These are phyloP conservation scores for Acrobasis consociella DNA, from an alignment of 2,888 invertebrate species.

Conservation along the genomic window DNA sequence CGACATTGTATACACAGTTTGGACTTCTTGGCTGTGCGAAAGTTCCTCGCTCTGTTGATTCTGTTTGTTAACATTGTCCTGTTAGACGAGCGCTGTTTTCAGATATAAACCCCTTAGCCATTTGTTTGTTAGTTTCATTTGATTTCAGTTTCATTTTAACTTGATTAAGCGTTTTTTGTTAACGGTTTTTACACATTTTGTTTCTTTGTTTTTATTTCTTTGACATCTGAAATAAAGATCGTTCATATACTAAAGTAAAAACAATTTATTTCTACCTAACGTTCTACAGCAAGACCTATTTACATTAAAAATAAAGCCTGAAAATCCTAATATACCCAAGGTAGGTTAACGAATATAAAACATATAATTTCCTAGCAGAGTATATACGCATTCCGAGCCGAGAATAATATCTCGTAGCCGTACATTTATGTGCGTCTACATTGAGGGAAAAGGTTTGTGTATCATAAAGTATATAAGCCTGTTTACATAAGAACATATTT, in stretches of 20 bases:
- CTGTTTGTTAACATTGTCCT: conserved; percentile 69
- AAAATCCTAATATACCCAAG: background rate
- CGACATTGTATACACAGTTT: conserved; percentile 72
- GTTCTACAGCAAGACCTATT: no score
- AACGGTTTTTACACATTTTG: background rate
- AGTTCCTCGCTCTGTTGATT: conserved; percentile 70
- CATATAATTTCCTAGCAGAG: background rate
- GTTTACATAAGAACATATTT: conserved; percentile 74
- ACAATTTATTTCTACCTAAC: no score
- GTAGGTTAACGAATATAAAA: background rate
- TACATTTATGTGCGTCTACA: conserved; percentile 32
- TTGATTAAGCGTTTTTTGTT: background rate
- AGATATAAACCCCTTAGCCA: conserved; percentile 41
- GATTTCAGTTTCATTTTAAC: conserved; percentile 24
- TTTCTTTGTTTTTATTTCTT: background rate
- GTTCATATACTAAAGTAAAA: no score
- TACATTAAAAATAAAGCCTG: background rate
- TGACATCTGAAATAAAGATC: conserved; percentile 9
- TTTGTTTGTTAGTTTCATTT: conserved; percentile 38
- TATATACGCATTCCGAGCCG: conserved; percentile 24
- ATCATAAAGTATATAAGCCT: conserved; percentile 60
- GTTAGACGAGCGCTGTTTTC: conserved; percentile 51
- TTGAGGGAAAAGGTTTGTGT: conserved; percentile 52
- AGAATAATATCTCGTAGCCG: conserved; percentile 20
- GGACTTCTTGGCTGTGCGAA: conserved; percentile 70